Conservation (phyloP, 2,797 vertebrate genomes). For the Macropodus opercularis region DNA sequence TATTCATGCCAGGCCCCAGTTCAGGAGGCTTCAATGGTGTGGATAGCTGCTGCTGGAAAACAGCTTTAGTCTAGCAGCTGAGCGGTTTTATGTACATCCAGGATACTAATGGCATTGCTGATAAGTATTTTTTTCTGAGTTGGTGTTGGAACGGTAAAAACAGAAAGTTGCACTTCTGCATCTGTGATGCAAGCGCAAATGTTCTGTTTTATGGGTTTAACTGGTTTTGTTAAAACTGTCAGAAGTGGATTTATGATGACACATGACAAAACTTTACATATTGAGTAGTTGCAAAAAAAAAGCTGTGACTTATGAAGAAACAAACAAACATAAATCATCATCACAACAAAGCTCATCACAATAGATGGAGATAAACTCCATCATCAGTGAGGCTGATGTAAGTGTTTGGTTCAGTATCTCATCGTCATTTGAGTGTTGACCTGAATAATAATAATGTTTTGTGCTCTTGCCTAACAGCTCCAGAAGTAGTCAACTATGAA, state of each 20-base stretch:
- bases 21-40: slow-evolving; percentile 2
- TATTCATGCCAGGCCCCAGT: slow-evolving; percentile 11
- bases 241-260: background rate
- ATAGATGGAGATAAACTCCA: background rate
- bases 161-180: too few relatives aligned
- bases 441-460: slow-evolving; percentile 17
- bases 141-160: background rate
- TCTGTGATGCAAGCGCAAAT: too few relatives aligned
- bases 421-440: slow-evolving; percentile 4
- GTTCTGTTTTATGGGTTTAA: too few relatives aligned
- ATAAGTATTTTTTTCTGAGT: background rate
- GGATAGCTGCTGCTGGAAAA: background rate
- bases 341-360: background rate
- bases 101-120: background rate
- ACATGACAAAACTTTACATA: slow-evolving; percentile 1
- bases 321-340: too few relatives aligned
- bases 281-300: slow-evolving; percentile 1
- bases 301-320: slow-evolving; percentile 4
- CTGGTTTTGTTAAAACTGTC: slow-evolving; percentile 1
- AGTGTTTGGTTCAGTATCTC: background rate
- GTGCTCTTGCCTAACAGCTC: slow-evolving; percentile 82
- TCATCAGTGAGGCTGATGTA: background rate
- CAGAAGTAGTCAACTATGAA: slow-evolving; percentile 98
- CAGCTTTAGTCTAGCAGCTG: too few relatives aligned
- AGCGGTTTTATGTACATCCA: background rate